A percentile compares a stretch with the other conserved stretches of the same genome.
Conservation (phyloP, 2,888 invertebrate genomes). For the Andrena trimmerana region DNA sequence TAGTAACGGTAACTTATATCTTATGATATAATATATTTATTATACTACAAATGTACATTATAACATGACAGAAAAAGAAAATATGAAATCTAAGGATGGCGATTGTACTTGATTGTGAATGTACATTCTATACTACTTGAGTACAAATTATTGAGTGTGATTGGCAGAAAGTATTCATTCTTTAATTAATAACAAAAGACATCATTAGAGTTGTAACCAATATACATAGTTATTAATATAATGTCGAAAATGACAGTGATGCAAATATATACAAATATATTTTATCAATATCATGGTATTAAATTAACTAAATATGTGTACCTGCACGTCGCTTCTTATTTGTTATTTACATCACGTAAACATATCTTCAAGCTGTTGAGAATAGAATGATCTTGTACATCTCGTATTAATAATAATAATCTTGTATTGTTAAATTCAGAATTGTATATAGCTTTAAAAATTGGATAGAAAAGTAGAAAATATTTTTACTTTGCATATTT, state of each 20-base stretch:
- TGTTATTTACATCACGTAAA: not conserved
- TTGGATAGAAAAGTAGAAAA: too few relatives aligned
- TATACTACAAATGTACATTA: constrained; percentile 18
- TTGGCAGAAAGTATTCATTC: constrained; percentile 47
- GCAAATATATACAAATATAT: constrained; percentile 61
- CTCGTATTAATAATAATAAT: too few relatives aligned
- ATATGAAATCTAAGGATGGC: constrained; percentile 28
- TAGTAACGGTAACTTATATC: constrained; percentile 10
- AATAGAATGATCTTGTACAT: too few relatives aligned
- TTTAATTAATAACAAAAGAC: constrained; percentile 38
- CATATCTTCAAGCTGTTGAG: not conserved
- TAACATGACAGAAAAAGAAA: constrained; percentile 2
- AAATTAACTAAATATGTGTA: not conserved
- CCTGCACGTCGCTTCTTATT: too few relatives aligned
- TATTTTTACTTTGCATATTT: too few relatives aligned
- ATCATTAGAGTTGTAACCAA: constrained; percentile 50
- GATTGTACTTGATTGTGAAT: constrained; percentile 22
- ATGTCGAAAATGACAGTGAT: constrained; percentile 39
- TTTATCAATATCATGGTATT: constrained; percentile 49
- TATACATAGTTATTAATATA: constrained; percentile 55
- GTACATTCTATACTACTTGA: constrained; percentile 64
- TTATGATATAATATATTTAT: not conserved
- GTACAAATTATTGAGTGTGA: constrained; percentile 66
- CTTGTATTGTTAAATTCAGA: too few relatives aligned
- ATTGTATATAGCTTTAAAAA: too few relatives aligned